Percentiles rank a stretch among this genome's conserved stretches.
Evolutionary conservation across 2,888 invertebrate genomes (phyloP).

Genomic region (Hololepta plana): DNA sequence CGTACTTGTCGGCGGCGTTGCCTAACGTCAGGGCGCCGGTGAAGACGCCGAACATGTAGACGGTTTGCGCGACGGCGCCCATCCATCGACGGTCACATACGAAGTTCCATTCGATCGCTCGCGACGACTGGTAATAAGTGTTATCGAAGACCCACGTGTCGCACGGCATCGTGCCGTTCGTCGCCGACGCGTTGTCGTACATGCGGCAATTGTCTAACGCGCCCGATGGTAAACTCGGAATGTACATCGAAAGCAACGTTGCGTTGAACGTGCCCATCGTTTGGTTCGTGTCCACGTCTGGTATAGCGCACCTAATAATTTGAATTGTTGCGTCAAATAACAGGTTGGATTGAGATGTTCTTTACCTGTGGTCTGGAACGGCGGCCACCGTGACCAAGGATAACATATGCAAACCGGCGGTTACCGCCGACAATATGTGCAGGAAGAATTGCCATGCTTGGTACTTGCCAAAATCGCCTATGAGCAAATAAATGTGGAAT

Average conservation of each 20-base stretch:
- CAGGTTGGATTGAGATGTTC: slow-evolving; percentile 3
- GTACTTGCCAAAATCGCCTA: slow-evolving; percentile 69
- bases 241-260: too few species aligned
- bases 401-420: slow-evolving; percentile 70
- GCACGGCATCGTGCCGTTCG: slow-evolving; percentile 27
- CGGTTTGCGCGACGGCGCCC: slow-evolving; percentile 60
- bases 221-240: slow-evolving; percentile 38
- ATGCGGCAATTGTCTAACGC: slow-evolving; percentile 45
- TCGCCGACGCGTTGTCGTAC: slow-evolving; percentile 19
- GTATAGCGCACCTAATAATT: slow-evolving; percentile 34
- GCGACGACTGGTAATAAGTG: slow-evolving; percentile 52
- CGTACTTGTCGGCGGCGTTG: slow-evolving; percentile 55
- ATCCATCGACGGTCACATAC: slow-evolving; percentile 67
- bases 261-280: background rate
- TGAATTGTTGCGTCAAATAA: background rate
- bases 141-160: slow-evolving; percentile 51
- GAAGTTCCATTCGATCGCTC: slow-evolving; percentile 67
- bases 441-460: slow-evolving; percentile 62
- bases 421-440: slow-evolving; percentile 57
- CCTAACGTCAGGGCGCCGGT: slow-evolving; percentile 62
- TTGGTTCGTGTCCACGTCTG: slow-evolving; percentile 30
- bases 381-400: slow-evolving; percentile 65
- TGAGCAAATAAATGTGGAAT: slow-evolving; percentile 22
- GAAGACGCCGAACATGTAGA: slow-evolving; percentile 71
- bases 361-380: slow-evolving; percentile 48